Conservation (phyloP, 2,888 invertebrate species). For the Troides oblongomaculatus region DNA sequence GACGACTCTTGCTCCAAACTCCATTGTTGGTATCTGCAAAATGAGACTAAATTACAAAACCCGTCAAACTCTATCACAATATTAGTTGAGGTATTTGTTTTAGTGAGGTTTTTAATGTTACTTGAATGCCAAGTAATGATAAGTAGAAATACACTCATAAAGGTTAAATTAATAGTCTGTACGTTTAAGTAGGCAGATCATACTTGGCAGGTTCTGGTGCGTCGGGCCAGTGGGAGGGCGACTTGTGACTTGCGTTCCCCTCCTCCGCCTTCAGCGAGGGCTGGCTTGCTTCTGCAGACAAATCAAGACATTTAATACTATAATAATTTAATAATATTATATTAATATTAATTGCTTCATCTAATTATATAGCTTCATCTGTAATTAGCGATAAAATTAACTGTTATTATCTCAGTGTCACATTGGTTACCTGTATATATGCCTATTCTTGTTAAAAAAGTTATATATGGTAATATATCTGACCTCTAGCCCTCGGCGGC, state of each 20-base stretch:
- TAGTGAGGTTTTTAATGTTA: too few species aligned
- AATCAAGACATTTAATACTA: not conserved
- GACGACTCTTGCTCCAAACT: slow-evolving; percentile 90
- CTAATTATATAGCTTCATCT: too few species aligned
- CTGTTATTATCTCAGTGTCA: too few species aligned
- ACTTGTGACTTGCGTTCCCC: slow-evolving; percentile 53
- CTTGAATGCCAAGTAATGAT: too few species aligned
- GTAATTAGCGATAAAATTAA: too few species aligned
- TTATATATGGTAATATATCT: not conserved
- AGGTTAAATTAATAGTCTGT: slow-evolving; percentile 31
- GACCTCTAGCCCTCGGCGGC: slow-evolving; percentile 9
- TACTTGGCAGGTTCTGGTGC: slow-evolving; percentile 38
- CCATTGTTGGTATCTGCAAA: slow-evolving; percentile 74
- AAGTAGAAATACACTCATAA: too few species aligned
- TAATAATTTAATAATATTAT: not conserved
- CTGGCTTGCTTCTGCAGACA: slow-evolving; percentile 33
- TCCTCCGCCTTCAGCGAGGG: slow-evolving; percentile 35
- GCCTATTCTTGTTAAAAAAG: not conserved
- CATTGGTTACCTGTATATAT: too few species aligned
- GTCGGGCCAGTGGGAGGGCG: slow-evolving; percentile 53
- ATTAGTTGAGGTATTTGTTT: too few species aligned
- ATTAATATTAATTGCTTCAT: not conserved
- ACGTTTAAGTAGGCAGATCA: slow-evolving; percentile 8
- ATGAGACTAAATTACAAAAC: too few species aligned
- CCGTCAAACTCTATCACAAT: too few species aligned